A percentile compares a stretch with the other conserved stretches of the same genome.
Conservation (phyloP, 2,888 invertebrate species). For the Chelonus formosanus region DNA sequence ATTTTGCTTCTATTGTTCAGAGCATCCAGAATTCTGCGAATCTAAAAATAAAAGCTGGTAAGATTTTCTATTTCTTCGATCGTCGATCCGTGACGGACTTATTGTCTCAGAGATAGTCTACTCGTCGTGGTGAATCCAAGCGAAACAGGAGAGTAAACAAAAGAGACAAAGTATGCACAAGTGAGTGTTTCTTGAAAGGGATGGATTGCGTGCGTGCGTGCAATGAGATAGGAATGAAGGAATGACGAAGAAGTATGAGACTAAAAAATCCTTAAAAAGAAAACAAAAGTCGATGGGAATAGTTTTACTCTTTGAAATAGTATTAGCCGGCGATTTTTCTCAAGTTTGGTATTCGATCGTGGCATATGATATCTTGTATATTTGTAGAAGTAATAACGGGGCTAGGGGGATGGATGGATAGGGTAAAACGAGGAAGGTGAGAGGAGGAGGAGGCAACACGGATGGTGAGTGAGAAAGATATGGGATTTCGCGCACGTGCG, state of each 20-base stretch:
- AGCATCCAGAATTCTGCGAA: background rate
- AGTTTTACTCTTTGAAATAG: slow-evolving; percentile 39
- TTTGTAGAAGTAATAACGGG: slow-evolving; percentile 61
- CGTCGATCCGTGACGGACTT: slow-evolving; percentile 29
- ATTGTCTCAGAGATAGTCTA: background rate
- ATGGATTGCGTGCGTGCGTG: background rate
- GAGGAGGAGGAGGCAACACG: slow-evolving; percentile 30
- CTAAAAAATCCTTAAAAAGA: background rate
- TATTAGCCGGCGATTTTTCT: slow-evolving; percentile 46
- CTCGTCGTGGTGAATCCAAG: background rate
- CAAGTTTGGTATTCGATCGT: slow-evolving; percentile 46
- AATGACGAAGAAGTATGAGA: slow-evolving; percentile 10
- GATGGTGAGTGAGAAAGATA: slow-evolving; percentile 24
- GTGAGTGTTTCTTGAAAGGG: slow-evolving; percentile 17
- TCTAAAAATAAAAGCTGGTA: background rate
- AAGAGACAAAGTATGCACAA: slow-evolving; percentile 24
- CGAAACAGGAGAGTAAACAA: slow-evolving; percentile 19
- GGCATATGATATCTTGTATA: slow-evolving; percentile 56
- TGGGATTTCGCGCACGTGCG: slow-evolving; percentile 3
- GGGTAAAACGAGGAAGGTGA: background rate
- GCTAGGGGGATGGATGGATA: slow-evolving; percentile 32
- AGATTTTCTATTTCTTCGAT: slow-evolving; percentile 23
- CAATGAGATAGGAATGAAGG: background rate
- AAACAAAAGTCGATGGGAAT: slow-evolving; percentile 8
- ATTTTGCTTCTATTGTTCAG: too few relatives aligned